phyloP scores from a whole-genome alignment of 2,888 invertebrate genomes.

The Platerodrilus igneus region DNA sequence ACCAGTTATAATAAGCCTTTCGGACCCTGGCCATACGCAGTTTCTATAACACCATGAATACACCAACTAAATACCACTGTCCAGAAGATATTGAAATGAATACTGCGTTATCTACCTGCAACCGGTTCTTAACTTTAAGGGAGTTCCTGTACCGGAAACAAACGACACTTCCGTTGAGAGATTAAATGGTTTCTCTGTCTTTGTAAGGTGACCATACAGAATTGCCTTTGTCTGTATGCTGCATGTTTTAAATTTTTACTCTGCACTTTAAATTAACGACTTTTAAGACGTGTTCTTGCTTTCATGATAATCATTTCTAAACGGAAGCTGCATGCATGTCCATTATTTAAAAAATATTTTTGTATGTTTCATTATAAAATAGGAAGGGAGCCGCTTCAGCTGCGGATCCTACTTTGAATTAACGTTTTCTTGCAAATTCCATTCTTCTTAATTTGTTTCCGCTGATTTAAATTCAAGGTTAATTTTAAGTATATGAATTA shows the following conservation, averaged over 20 bases:
- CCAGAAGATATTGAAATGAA: conserved; percentile 21
- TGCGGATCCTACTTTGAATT: no score
- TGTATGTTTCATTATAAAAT: not conserved
- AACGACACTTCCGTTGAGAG: conserved; percentile 32
- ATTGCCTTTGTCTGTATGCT: conserved; percentile 25
- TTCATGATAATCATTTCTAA: no score
- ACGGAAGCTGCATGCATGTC: no score
- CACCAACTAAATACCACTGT: conserved; percentile 16
- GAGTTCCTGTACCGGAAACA: conserved; percentile 32
- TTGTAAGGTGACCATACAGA: conserved; percentile 29
- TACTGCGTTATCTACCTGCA: conserved; percentile 27
- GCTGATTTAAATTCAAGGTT: no score
- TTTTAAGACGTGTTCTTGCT: no score
- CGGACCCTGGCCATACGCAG: conserved; percentile 7
- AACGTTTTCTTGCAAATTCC: no score
- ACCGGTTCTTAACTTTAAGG: conserved; percentile 28
- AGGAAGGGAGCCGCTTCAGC: no score
- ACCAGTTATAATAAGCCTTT: conserved; percentile 19
- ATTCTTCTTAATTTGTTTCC: no score
- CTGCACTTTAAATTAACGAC: no score
- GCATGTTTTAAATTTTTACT: no score
- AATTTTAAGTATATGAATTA: no score
- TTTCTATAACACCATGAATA: conserved; percentile 13
- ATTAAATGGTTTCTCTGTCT: conserved; percentile 32
- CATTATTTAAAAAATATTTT: conserved; percentile 2